These are phyloP conservation scores for Lepidurus arcticus DNA, from an alignment of 1,140 invertebrate genomes.

Conservation along the genomic window DNA sequence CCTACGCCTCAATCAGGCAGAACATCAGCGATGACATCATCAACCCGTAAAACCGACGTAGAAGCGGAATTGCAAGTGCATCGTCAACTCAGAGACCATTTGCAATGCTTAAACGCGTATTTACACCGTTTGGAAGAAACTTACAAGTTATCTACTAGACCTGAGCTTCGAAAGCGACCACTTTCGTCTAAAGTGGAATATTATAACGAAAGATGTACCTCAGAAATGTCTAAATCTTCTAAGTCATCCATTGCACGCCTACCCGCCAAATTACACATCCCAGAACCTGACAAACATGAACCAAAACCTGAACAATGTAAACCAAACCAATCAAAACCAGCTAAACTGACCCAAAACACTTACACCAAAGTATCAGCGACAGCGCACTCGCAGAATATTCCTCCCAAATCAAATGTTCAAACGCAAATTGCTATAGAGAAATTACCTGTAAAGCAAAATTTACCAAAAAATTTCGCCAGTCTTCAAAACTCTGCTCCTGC, in stretches of 20 bases:
- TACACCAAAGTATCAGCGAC: background rate
- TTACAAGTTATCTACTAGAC: background rate
- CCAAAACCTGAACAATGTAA: background rate
- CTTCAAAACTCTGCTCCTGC: background rate
- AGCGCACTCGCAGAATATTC: background rate
- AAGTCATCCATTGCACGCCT: conserved; percentile 3
- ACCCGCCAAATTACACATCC: background rate
- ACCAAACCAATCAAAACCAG: background rate
- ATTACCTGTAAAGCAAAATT: background rate
- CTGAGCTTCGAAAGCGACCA: background rate
- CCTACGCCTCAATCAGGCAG: background rate
- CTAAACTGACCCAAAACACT: background rate
- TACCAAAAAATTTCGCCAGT: background rate
- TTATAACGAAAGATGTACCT: background rate
- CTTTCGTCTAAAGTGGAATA: background rate
- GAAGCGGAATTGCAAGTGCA: background rate
- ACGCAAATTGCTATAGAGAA: background rate
- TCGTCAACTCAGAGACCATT: background rate
- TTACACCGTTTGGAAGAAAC: background rate
- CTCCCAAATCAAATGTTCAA: background rate
- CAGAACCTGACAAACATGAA: background rate
- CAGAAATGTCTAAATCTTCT: background rate
- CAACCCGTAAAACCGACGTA: background rate
- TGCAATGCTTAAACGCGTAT: background rate
- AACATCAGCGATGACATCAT: background rate